Conservation (phyloP, 2,113 vertebrate species). For the Pteropus alecto region DNA sequence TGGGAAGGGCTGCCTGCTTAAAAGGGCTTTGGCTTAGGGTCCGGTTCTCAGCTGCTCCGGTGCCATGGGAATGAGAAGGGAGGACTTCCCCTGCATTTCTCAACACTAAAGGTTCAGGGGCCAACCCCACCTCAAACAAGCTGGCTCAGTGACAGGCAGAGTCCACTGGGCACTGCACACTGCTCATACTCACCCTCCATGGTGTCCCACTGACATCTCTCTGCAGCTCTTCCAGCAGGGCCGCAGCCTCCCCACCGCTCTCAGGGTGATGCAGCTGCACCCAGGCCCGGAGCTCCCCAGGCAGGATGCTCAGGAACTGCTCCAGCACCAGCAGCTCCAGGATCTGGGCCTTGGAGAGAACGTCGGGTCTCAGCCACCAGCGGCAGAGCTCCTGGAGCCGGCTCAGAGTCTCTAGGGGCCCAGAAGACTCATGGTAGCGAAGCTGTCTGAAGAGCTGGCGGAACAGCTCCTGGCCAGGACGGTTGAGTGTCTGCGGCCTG, state of each 20-base stretch:
- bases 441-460: constrained; percentile 77
- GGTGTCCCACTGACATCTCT: neutral
- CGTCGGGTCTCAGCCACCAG: constrained; percentile 76
- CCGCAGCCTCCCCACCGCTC: constrained; percentile 60
- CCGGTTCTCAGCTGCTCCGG: neutral
- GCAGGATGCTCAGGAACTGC: constrained; percentile 75
- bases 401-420: constrained; percentile 66
- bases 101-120: neutral
- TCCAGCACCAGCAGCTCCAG: constrained; percentile 76
- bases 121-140: neutral
- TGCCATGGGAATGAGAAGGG: neutral
- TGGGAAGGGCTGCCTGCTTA: neutral
- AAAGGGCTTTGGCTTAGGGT: neutral
- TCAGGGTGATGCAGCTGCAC: constrained; percentile 69
- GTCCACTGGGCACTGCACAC: neutral
- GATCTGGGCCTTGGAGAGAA: constrained; percentile 75
- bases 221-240: constrained; percentile 68
- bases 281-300: constrained; percentile 67
- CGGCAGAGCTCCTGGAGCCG: constrained; percentile 74
- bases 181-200: constrained; percentile 43
- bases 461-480: constrained; percentile 72
- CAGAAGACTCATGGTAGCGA: constrained; percentile 73
- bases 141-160: neutral
- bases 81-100: neutral
- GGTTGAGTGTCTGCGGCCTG: constrained; percentile 70